phyloP scores from a whole-genome alignment of 2,113 vertebrate species.

The Corythaixoides concolor region DNA sequence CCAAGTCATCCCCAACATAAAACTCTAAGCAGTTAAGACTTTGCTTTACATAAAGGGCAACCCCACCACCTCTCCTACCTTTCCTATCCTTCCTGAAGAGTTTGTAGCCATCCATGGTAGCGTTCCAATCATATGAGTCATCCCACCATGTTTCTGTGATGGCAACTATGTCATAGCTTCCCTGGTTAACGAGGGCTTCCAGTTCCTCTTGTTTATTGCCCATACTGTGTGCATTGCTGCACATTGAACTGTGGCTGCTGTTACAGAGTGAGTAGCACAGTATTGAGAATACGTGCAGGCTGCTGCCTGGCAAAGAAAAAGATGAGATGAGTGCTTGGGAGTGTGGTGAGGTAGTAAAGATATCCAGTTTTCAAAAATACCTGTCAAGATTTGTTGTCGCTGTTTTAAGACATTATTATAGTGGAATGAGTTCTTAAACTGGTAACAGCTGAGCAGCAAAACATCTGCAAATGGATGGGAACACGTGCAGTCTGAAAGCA shows the following conservation, averaged over 20 bases:
- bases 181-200: too few relatives aligned
- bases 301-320: neutral
- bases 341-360: neutral
- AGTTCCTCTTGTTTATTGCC: too few relatives aligned
- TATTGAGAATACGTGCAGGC: neutral
- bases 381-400: neutral
- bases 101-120: too few relatives aligned
- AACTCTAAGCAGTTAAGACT: too few relatives aligned
- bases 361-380: neutral
- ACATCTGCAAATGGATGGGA: neutral
- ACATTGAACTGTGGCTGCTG: neutral
- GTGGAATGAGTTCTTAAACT: neutral
- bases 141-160: too few relatives aligned
- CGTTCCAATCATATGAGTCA: too few relatives aligned
- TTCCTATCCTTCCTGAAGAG: too few relatives aligned
- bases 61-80: too few relatives aligned
- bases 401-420: neutral
- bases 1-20: too few relatives aligned
- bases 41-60: too few relatives aligned
- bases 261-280: rapidly evolving
- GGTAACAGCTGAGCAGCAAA: neutral
- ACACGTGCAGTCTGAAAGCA: rapidly evolving
- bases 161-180: too few relatives aligned
- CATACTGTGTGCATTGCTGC: too few relatives aligned
- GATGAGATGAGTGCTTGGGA: neutral